Conservation (phyloP, 2,113 vertebrate species). For the Hemiprocne comata region DNA sequence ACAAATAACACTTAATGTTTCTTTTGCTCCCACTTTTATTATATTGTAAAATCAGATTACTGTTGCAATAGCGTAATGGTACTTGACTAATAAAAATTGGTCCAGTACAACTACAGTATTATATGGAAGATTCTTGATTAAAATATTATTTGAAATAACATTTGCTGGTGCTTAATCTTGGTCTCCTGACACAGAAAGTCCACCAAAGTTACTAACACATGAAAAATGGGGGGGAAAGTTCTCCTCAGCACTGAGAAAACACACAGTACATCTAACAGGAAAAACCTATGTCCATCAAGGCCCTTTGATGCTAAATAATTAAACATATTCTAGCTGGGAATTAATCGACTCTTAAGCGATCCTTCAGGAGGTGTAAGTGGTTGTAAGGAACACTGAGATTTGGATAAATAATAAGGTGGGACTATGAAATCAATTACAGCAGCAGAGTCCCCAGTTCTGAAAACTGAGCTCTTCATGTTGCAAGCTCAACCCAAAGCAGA, state of each 20-base stretch:
- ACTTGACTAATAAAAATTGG: not conserved
- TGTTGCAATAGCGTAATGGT: not conserved
- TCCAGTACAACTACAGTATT: not conserved
- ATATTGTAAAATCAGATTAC: slow-evolving; percentile 18
- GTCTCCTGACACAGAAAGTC: not conserved
- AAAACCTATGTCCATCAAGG: rapidly evolving
- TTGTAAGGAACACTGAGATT: not conserved
- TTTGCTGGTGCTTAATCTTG: not conserved
- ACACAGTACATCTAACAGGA: not conserved
- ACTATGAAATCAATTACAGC: not conserved
- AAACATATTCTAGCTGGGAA: not conserved
- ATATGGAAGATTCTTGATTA: not conserved
- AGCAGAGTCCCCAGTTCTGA: not conserved
- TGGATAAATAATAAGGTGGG: rapidly evolving
- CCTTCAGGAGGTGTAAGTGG: not conserved
- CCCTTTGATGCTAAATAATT: not conserved
- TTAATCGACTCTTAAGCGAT: not conserved
- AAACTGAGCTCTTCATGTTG: not conserved
- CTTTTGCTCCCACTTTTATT: not conserved
- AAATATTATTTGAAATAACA: not conserved
- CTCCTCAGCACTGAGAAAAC: not conserved
- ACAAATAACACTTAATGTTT: slow-evolving; percentile 24
- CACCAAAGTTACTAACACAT: not conserved
- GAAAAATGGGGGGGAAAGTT: rapidly evolving
- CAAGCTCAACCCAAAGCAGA: not conserved